Evolutionary conservation across 2,113 vertebrate species (phyloP), one percentile per base, ranked within the genome.

Genomic region (Reinhardtius hippoglossoides): DNA sequence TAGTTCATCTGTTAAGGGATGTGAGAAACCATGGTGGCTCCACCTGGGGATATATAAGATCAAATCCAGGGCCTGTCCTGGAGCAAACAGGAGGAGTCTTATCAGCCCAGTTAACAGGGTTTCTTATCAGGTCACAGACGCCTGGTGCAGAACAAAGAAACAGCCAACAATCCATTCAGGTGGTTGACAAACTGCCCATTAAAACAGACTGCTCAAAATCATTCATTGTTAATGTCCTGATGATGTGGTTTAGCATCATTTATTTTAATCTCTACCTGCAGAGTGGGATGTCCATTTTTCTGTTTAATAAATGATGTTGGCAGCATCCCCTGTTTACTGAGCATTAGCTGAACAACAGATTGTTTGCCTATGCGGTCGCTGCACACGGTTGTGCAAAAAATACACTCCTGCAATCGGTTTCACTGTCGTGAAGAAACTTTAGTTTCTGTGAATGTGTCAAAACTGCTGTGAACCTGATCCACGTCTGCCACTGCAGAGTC

Each of bases 301-400:
- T 20, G 31, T 42, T 27, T 42, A 16, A 73, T 80, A 46, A 76
- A 71, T 55, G 9, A 52, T 12, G 24, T 14, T 60, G 76, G 26
- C 9, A 72, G 5, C 12, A 6, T 52, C 21, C 44, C 4, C 46
- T 35, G 5, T 60, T 61, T 20, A 16, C 40, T 42, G 10, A 42
- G 40, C 40, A 42, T 42, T 42, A 42, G 40, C 40, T 13, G 26
- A 78, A 50, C 26, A 70, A 42, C 46, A 16, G 61, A 70, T 67
- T 56, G 20, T 75, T 55, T 60, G 4, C 18, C 44, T 23, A 18
- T 10, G 21, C 4, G n/a, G 21, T 42, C 12, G 40, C 40, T 42
- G 40, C 12, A 42, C 40, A 42, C 40, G 13, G 40, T 13, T 12
- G 40, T 37, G 9, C 9, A 37, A 37, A 42, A 42, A 10, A 10